Conservation (phyloP, 1,140 invertebrate genomes). For the Musca vetustissima region DNA sequence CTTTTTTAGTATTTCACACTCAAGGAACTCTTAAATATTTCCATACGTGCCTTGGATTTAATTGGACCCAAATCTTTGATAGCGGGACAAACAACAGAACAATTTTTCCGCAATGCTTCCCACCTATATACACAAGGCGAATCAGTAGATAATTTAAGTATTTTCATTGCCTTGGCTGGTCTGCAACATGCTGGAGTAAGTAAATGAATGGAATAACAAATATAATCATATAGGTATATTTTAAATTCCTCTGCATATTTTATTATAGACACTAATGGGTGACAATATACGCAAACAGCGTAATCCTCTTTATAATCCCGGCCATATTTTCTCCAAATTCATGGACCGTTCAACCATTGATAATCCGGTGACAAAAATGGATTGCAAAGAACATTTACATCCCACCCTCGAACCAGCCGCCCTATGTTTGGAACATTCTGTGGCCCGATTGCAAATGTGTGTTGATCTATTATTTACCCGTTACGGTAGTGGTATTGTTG, state of each 20-base stretch:
- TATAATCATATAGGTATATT: too few relatives aligned
- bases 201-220: not conserved
- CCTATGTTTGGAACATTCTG: constrained; percentile 62
- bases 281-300: constrained; percentile 63
- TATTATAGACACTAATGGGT: constrained; percentile 44
- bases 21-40: constrained; percentile 60
- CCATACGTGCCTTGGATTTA: constrained; percentile 71
- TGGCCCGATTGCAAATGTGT: constrained; percentile 61
- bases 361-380: constrained; percentile 59
- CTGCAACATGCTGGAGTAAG: constrained; percentile 66
- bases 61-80: constrained; percentile 68
- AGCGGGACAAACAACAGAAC: constrained; percentile 67
- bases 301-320: constrained; percentile 68
- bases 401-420: constrained; percentile 60
- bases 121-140: constrained; percentile 80
- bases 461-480: constrained; percentile 60
- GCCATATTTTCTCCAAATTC: constrained; percentile 58
- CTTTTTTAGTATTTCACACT: constrained; percentile 49
- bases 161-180: constrained; percentile 70
- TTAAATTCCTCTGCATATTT: not conserved
- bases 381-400: constrained; percentile 65
- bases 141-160: constrained; percentile 73
- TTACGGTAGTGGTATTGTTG: constrained; percentile 62
- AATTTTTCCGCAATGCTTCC: constrained; percentile 69
- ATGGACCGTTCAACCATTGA: constrained; percentile 53